A percentile compares a stretch with the other conserved stretches of the same genome.
These are phyloP conservation scores for Danaus melanippus DNA, from an alignment of 1,140 invertebrate genomes.

Conservation along the genomic window DNA sequence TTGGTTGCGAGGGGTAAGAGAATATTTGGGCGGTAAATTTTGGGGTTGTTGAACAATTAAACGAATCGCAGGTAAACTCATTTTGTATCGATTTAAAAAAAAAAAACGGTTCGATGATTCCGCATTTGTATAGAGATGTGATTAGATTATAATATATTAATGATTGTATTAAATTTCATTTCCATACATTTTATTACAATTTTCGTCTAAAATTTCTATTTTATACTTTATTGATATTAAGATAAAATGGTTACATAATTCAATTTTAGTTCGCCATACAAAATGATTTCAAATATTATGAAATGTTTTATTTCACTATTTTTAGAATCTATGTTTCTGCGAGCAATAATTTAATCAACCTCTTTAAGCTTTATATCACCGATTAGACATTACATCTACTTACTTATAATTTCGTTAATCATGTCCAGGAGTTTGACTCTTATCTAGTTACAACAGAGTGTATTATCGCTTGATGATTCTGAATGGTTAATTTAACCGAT, in stretches of 20 bases:
- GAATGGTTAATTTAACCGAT: too few species aligned
- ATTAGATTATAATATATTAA: constrained; percentile 31
- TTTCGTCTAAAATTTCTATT: not conserved
- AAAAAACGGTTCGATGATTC: constrained; percentile 45
- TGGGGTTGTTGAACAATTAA: constrained; percentile 63
- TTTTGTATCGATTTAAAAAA: constrained; percentile 33
- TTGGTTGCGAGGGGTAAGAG: constrained; percentile 14
- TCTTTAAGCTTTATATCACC: too few species aligned
- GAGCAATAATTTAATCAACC: too few species aligned
- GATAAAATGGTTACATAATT: not conserved
- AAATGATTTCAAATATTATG: too few species aligned
- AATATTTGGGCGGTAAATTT: constrained; percentile 46
- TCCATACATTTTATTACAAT: constrained; percentile 7
- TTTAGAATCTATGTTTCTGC: too few species aligned
- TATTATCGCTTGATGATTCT: not conserved
- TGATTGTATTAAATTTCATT: constrained; percentile 16
- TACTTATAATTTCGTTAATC: too few species aligned
- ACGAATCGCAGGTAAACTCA: constrained; percentile 58
- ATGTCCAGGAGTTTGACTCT: too few species aligned
- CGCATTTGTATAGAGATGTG: constrained; percentile 39
- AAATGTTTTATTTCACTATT: too few species aligned
- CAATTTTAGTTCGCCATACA: not conserved
- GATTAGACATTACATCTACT: too few species aligned
- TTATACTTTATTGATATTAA: not conserved
- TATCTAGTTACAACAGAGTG: not conserved